Base-by-base conservation (phyloP, 2,113 vertebrate genomes). In the Nibea coibor region DNA sequence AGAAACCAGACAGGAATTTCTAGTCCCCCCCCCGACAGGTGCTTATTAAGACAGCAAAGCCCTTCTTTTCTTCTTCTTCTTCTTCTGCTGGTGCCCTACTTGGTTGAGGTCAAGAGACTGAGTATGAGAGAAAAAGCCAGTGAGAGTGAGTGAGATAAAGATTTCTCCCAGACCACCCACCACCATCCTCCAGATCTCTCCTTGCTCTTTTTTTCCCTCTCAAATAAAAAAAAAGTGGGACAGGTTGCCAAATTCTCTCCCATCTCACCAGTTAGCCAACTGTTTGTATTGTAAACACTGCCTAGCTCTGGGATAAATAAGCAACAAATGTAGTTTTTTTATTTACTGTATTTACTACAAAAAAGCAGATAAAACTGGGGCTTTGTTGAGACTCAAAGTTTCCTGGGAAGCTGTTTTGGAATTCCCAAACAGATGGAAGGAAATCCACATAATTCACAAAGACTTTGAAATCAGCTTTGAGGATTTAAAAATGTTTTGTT, bases 1-100 rank as follows among this genome's bases (percentile, higher is more conserved):
- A 73, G 63, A 82, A 78, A 89, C 75, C 47, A 91, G 84, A 91
- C 89, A 85, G 88, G 92, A 93, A 90, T 93, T 87, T 89, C 82
- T 89, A 48, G 68, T 83, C 81, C 39, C 48, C 69, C 59, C 54
- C 45, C 31, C 82, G 88, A 93, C 91, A 92, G 89, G 91, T 92
- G 92, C 84, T 86, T 79, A 86, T 84, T 89, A 88, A 85, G 80
- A 79, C 59, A 65, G 80, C 82, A 87, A 89, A 90, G 78, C 75
- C 81, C 73, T 57, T 77, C 72, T 79, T 83, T 83, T 78, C 54
- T 72, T 77, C 66, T 53, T 61, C 53, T 62, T 48, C 73, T 57
- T 77, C 66, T 56, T 61, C 53, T 62, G 43, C 63, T 48, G 43
- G 42, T 65, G 81, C 75, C 72, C 80, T 56, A 17, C 67, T 88